These are phyloP conservation scores for Littorina saxatilis DNA, from an alignment of 1,140 invertebrate genomes.

Conservation along the genomic window DNA sequence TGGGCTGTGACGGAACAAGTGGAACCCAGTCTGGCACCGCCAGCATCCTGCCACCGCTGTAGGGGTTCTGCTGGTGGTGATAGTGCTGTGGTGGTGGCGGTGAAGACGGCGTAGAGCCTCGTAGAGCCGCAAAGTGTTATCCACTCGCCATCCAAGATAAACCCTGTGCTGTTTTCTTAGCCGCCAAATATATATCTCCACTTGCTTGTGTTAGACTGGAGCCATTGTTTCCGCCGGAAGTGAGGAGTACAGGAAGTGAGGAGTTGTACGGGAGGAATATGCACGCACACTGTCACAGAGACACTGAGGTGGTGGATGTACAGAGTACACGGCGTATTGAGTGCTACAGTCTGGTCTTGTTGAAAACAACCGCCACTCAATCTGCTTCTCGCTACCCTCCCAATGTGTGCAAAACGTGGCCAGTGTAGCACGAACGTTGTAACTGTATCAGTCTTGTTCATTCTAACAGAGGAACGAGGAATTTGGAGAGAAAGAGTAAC, in stretches of 20 bases:
- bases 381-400: no score
- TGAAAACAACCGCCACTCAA: no score
- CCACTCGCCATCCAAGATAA: constrained; percentile 17
- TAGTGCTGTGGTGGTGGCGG: neutral
- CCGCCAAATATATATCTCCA: neutral
- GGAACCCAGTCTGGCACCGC: neutral
- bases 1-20: constrained; percentile 8
- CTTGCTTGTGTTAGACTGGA: neutral
- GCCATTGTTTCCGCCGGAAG: neutral
- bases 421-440: no score
- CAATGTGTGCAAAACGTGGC: no score
- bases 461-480: no score
- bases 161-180: neutral
- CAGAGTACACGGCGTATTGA: neutral
- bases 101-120: no score
- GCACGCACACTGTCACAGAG: neutral
- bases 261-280: neutral
- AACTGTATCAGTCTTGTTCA: no score
- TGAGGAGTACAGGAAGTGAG: neutral
- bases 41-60: neutral
- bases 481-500: no score
- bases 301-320: neutral
- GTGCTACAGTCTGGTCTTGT: neutral
- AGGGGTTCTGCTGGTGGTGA: neutral
- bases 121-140: no score